Evolutionary conservation across 2,113 vertebrate genomes (phyloP), one percentile per base, ranked within the genome.

Genomic region (Leptobrachium ailaonicum): DNA sequence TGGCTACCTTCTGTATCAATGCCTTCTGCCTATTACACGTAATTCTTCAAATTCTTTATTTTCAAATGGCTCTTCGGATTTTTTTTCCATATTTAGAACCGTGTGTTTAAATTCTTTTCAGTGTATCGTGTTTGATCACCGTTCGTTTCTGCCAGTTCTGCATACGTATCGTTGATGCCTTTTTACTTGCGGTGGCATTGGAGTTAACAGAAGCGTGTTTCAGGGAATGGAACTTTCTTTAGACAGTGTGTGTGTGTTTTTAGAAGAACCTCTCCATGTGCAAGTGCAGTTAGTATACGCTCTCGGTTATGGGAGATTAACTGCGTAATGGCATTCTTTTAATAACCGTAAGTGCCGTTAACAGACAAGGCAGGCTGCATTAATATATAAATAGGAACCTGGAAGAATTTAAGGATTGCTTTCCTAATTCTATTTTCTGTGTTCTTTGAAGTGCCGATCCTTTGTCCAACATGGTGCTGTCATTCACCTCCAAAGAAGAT

Each of bases 381-480:
- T 45, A 14, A 14, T 63, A 68, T 47, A 50, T 44, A 44, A 44
- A 69, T 70, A 47, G 41, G 14, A 77, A 63, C 13, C 44, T 77
- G 32, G 5, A 63, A 14, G 41, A 62, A 41, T 64, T 50, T 64
- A 20, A 6, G 50, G 20, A 43, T 6, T 8, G 6, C 64, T 32
- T 54, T 66, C 44, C 45, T 64, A 64, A 64, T 10, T 70, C 12
- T 40, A 63, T 76, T 80, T 1, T 71, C 2, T 41, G 50, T 2
- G 43, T 86, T 83, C 84, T 72, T 89, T 92, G 60, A 87, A 99
- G 98, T 70, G 98, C 89, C 32, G 97, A 99, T 88, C 98, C 98
- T 6, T 87, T 99, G 66, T 99, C 97, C 87, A 99, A 99, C 88
- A 91, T 97, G 92, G 73, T 93, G 85, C 93, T 99, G 4, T 83